These are phyloP conservation scores for Urocitellus parryii DNA, from an alignment of 2,113 vertebrate species.

Conservation along the genomic window DNA sequence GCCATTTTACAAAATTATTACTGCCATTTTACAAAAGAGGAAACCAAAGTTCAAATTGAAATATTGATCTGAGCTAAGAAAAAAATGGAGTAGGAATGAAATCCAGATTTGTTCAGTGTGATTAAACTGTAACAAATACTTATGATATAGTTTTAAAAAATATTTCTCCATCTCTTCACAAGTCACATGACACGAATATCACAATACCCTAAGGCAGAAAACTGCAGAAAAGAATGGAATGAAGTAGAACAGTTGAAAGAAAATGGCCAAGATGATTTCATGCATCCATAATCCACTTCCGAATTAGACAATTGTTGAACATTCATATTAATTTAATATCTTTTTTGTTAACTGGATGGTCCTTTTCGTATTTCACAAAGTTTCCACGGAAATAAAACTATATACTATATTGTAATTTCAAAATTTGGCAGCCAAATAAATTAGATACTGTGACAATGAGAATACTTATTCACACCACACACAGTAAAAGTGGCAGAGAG, in stretches of 20 bases:
- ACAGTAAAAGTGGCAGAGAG: neutral
- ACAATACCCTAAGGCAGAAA: neutral
- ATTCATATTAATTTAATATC: neutral
- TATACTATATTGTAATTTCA: neutral
- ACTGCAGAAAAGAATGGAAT: neutral
- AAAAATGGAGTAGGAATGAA: neutral
- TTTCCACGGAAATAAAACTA: neutral
- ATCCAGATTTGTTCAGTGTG: neutral
- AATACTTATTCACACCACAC: neutral
- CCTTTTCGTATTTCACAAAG: neutral
- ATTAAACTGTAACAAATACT: neutral
- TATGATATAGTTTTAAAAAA: neutral
- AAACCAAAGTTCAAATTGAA: neutral
- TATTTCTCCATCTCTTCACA: constrained; percentile 9
- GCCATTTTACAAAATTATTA: neutral
- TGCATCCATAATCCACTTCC: neutral
- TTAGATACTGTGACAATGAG: neutral
- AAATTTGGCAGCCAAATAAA: neutral
- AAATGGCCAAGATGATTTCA: neutral
- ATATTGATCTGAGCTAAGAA: neutral
- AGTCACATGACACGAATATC: neutral
- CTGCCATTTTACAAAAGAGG: neutral
- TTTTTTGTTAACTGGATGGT: neutral
- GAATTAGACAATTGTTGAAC: neutral
- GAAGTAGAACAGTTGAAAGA: neutral